Conservation (phyloP, 2,888 invertebrate genomes). For the Plemyria rubiginata region DNA sequence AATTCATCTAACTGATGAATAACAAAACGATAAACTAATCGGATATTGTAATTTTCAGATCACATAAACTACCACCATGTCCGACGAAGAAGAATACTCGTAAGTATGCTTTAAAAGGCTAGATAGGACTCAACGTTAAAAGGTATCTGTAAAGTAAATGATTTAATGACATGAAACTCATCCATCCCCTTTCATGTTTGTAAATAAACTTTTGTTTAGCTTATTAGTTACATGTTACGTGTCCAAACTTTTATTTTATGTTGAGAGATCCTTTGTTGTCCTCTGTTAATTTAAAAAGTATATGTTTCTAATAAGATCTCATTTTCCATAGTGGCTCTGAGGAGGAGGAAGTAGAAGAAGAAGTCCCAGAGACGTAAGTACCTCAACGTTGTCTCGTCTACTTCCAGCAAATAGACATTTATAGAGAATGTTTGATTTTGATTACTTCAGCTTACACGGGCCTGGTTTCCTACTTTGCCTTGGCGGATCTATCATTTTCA, state of each 20-base stretch:
- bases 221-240: conserved; percentile 7
- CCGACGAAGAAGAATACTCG: conserved; percentile 98
- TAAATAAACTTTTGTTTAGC: conserved; percentile 22
- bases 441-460: conserved; percentile 74
- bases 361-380: conserved; percentile 91
- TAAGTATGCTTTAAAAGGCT: conserved; percentile 86
- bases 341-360: conserved; percentile 92
- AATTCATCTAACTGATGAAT: not conserved
- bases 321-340: conserved; percentile 84
- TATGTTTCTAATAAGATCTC: conserved; percentile 27
- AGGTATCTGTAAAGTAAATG: conserved; percentile 22
- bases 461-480: conserved; percentile 74
- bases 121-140: conserved; percentile 18
- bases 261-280: conserved; percentile 16
- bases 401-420: conserved; percentile 53
- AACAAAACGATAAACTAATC: conserved; percentile 8
- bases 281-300: conserved; percentile 8
- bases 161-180: conserved; percentile 5
- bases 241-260: conserved; percentile 3
- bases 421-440: conserved; percentile 73
- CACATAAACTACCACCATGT: conserved; percentile 89
- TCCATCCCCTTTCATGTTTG: conserved; percentile 23
- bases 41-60: conserved; percentile 63
- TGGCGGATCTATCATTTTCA: conserved; percentile 66
- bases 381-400: conserved; percentile 38